phyloP scores from a whole-genome alignment of 2,888 invertebrate species.

The Tachina fera region DNA sequence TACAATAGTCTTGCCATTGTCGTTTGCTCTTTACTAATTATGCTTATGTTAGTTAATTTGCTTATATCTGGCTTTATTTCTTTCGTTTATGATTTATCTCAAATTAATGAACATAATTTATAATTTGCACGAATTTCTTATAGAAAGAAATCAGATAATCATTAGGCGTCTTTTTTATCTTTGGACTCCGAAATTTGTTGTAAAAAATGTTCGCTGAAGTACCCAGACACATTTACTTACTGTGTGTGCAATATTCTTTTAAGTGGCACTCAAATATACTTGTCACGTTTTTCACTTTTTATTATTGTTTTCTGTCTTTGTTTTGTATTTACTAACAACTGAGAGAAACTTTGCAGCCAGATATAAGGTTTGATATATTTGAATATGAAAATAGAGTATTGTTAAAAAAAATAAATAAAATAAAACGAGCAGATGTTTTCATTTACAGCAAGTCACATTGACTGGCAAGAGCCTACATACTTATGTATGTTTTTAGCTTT shows the following conservation, averaged over 20 bases:
- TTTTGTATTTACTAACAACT: neutral
- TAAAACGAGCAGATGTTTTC: constrained; percentile 18
- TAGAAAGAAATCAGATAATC: too few relatives aligned
- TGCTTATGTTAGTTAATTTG: too few relatives aligned
- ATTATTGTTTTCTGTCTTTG: neutral
- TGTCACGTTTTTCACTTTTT: constrained; percentile 34
- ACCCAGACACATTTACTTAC: neutral
- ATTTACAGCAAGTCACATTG: constrained; percentile 38
- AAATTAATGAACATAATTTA: too few relatives aligned
- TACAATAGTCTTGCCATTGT: too few relatives aligned
- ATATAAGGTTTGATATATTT: constrained; percentile 26
- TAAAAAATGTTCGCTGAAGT: too few relatives aligned
- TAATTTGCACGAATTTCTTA: too few relatives aligned
- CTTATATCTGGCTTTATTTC: too few relatives aligned
- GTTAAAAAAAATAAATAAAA: neutral
- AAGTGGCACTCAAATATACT: constrained; percentile 33
- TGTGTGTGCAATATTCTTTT: neutral
- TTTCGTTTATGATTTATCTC: too few relatives aligned
- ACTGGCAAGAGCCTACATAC: neutral
- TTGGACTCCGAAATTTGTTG: too few relatives aligned
- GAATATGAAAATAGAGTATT: neutral
- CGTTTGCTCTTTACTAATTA: too few relatives aligned
- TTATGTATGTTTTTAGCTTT: neutral
- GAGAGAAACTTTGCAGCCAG: neutral
- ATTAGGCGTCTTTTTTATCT: too few relatives aligned